phyloP scores from a whole-genome alignment of 2,113 vertebrate species.

The Callipepla squamata region DNA sequence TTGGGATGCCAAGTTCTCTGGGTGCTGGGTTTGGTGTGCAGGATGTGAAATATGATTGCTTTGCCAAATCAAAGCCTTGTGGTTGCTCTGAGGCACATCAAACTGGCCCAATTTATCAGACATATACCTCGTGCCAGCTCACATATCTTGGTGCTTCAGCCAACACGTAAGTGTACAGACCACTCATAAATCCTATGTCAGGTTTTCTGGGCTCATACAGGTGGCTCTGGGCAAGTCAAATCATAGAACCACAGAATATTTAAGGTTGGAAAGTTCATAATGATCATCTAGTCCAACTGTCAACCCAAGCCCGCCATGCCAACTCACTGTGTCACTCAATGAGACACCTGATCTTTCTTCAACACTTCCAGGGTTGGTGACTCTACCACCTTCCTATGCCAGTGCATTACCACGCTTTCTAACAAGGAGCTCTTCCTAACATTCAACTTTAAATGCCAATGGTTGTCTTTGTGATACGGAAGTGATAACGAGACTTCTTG shows the following conservation, averaged over 20 bases:
- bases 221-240: not conserved
- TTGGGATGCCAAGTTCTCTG: not conserved
- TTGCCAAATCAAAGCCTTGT: not conserved
- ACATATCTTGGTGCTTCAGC: not conserved
- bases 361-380: too few species aligned
- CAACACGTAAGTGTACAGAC: not conserved
- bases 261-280: too few species aligned
- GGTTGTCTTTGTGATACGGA: not conserved
- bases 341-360: too few species aligned
- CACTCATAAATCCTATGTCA: not conserved
- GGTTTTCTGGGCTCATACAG: not conserved
- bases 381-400: too few species aligned
- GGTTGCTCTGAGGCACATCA: not conserved
- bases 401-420: too few species aligned
- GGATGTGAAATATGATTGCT: not conserved
- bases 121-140: not conserved
- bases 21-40: not conserved
- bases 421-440: too few species aligned
- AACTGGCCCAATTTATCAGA: not conserved
- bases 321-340: too few species aligned
- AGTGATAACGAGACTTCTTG: not conserved
- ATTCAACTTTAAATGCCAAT: too few species aligned
- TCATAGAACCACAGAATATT: too few species aligned
- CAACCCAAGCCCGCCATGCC: too few species aligned
- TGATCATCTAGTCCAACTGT: too few species aligned